Conservation (phyloP, 2,888 invertebrate species). For the Harpalus rubripes region DNA sequence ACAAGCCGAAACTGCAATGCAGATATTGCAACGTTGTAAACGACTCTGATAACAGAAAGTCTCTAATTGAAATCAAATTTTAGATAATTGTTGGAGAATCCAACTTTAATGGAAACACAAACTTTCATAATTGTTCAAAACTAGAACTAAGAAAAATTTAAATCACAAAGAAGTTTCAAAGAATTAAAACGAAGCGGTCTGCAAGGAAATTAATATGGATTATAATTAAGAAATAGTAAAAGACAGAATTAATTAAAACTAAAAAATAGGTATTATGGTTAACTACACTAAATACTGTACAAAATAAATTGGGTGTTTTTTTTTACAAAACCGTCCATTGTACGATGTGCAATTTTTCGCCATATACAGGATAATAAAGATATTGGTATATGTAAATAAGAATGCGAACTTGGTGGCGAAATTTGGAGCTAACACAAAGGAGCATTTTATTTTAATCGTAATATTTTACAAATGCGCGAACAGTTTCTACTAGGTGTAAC, state of each 20-base stretch:
- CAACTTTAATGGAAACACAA: conserved; percentile 39
- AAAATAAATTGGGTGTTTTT: too few species aligned
- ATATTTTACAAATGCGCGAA: too few species aligned
- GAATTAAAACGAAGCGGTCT: background rate
- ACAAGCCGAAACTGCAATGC: conserved; percentile 44
- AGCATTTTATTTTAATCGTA: too few species aligned
- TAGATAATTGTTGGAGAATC: conserved; percentile 31
- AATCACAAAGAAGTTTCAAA: background rate
- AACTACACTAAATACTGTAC: too few species aligned
- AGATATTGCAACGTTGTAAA: conserved; percentile 32
- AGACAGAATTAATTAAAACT: background rate
- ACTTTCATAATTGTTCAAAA: conserved; percentile 31
- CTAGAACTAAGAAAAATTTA: conserved; percentile 18
- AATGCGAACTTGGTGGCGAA: too few species aligned
- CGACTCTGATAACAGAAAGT: conserved; percentile 9
- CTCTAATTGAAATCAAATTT: conserved; percentile 45
- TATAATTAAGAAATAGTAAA: background rate
- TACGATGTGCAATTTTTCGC: too few species aligned
- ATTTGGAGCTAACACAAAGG: too few species aligned
- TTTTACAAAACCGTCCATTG: too few species aligned
- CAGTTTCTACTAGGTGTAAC: too few species aligned
- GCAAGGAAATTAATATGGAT: background rate
- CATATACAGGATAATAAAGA: too few species aligned
- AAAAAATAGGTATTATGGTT: background rate
- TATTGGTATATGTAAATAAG: too few species aligned